A percentile compares a stretch with the other conserved stretches of the same genome.
phyloP scores from a whole-genome alignment of 2,797 vertebrate genomes.

The Heteromormyrus szaboi region DNA sequence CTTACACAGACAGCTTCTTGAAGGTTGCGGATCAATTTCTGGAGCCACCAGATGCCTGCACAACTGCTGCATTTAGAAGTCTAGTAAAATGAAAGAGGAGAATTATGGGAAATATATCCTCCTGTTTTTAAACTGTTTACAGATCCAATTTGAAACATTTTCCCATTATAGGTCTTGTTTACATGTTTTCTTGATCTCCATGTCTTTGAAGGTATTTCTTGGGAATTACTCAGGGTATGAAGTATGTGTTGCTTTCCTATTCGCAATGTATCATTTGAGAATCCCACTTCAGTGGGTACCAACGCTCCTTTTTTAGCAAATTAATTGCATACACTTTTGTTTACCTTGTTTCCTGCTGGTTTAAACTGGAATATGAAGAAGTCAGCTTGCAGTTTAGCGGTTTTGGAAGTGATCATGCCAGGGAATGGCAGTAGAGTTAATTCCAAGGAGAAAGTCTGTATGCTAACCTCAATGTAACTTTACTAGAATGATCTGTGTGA shows the following conservation, averaged over 20 bases:
- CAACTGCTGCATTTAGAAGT: slow-evolving; percentile 12
- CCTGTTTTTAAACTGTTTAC: slow-evolving; percentile 17
- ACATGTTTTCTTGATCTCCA: slow-evolving; percentile 33
- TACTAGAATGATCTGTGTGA: not conserved
- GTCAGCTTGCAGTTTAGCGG: not conserved
- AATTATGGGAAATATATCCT: slow-evolving; percentile 20
- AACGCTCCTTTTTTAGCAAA: slow-evolving; percentile 1
- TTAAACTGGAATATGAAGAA: not conserved
- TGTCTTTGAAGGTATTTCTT: slow-evolving; percentile 24
- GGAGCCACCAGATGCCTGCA: slow-evolving; percentile 6
- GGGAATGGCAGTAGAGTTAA: not conserved
- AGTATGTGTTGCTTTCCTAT: slow-evolving; percentile 11
- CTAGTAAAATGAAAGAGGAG: slow-evolving; percentile 9
- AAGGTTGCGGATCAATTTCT: not conserved
- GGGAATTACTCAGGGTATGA: slow-evolving; percentile 25
- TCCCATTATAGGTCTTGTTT: slow-evolving; percentile 34
- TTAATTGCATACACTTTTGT: not conserved
- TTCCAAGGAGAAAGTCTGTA: not conserved
- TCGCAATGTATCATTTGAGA: not conserved
- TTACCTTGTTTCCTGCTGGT: not conserved
- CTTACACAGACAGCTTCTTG: not conserved
- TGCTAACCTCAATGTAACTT: not conserved
- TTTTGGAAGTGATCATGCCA: not conserved
- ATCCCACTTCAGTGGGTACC: not conserved
- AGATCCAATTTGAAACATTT: slow-evolving; percentile 12